Evolutionary conservation across 2,113 vertebrate species (phyloP).

Genomic region (Synchiropus splendidus): DNA sequence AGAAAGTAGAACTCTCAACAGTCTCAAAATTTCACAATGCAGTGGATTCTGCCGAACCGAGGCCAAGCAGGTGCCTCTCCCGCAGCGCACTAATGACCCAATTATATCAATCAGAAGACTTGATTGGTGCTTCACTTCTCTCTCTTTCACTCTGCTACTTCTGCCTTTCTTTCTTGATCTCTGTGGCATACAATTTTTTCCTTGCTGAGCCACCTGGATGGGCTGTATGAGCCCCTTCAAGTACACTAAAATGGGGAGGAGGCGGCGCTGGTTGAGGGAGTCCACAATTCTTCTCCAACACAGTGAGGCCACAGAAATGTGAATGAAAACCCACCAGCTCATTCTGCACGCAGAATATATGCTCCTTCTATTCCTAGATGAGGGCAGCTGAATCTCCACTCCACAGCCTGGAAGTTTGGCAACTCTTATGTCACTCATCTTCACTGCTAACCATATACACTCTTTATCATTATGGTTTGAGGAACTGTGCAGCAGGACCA

Average conservation of each 20-base stretch:
- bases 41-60: constrained; percentile 54
- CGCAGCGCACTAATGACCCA: constrained; percentile 66
- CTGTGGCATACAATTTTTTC: constrained; percentile 19
- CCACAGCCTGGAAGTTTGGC: too few relatives aligned
- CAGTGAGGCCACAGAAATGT: too few relatives aligned
- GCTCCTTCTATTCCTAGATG: too few relatives aligned
- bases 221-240: constrained; percentile 29
- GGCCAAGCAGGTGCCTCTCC: constrained; percentile 66
- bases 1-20: constrained; percentile 46
- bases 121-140: constrained; percentile 59
- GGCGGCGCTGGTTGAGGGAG: constrained; percentile 12
- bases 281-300: too few relatives aligned
- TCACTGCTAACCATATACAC: too few relatives aligned
- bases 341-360: too few relatives aligned
- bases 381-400: too few relatives aligned
- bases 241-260: constrained; percentile 35
- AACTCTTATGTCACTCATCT: too few relatives aligned
- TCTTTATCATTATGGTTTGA: too few relatives aligned
- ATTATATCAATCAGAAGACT: constrained; percentile 71
- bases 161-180: constrained; percentile 19
- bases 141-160: constrained; percentile 9
- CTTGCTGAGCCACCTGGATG: constrained; percentile 54
- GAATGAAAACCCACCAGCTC: too few relatives aligned
- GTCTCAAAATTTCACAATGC: constrained; percentile 59
- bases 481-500: too few relatives aligned